Percentiles rank a stretch among this genome's conserved stretches.
These are phyloP conservation scores for Acrossocheilus fasciatus DNA, from an alignment of 2,797 vertebrate genomes.

Conservation along the genomic window DNA sequence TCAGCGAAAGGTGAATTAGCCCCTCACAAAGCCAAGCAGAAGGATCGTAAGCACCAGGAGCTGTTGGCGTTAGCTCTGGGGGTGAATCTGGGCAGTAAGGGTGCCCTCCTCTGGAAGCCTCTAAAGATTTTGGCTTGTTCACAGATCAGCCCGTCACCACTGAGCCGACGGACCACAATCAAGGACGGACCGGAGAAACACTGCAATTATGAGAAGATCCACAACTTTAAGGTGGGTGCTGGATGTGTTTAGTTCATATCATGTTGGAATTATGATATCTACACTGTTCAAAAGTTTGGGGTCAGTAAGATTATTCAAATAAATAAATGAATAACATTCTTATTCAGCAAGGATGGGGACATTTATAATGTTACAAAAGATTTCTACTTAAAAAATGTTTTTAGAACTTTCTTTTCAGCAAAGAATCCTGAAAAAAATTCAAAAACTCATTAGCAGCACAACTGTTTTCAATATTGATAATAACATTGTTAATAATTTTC, in stretches of 20 bases:
- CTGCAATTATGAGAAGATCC: conserved; percentile 95
- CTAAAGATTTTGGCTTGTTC: conserved; percentile 97
- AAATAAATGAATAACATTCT: not conserved
- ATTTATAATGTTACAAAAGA: not conserved
- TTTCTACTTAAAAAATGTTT: not conserved
- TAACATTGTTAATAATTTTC: not conserved
- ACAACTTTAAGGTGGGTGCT: conserved; percentile 96
- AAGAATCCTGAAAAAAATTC: not conserved
- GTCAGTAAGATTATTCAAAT: not conserved
- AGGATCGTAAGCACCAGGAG: conserved; percentile 88
- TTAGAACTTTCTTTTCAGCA: not conserved
- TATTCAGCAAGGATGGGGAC: not conserved
- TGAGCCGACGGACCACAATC: conserved; percentile 89
- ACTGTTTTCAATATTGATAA: not conserved
- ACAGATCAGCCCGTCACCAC: conserved; percentile 92
- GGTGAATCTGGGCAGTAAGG: conserved; percentile 88
- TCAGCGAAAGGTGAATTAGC: conserved; percentile 80
- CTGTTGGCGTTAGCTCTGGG: conserved; percentile 92
- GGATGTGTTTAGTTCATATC: conserved; percentile 40
- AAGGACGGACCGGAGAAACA: conserved; percentile 89
- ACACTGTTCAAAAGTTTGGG: not conserved
- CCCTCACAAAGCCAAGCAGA: conserved; percentile 81
- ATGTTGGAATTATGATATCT: conserved; percentile 38
- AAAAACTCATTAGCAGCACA: not conserved
- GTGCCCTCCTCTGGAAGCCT: conserved; percentile 91